Evolutionary conservation across 2,888 invertebrate genomes (phyloP), one percentile per base, ranked within the genome.

Genomic region (Phasia obesa): DNA sequence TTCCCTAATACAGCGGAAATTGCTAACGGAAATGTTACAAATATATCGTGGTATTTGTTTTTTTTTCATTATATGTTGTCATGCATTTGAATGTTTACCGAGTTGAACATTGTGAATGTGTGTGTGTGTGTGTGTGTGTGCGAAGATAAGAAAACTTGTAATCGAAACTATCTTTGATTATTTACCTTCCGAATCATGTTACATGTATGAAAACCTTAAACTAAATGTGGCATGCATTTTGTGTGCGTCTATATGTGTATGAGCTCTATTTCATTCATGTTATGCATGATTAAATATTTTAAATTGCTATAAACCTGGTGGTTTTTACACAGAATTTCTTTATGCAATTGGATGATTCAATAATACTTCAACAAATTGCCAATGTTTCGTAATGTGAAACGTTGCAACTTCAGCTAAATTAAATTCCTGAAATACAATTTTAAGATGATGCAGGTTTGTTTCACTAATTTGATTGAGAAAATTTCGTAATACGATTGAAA

Each of bases 321-420:
- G 64, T 59, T 82, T 76, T 75, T 64, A 75, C 78, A 74, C 74
- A 70, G 71, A 74, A 78, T 74, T 74, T 82, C 75, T 75, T 75
- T 71, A 51, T 62, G 65, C 53, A 71, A 78, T 70, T 81, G 71
- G 60, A 69, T 51, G 75, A 69, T 53, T 75, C 35, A 57, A 70
- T 70, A 81, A 57, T 57, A 51, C 44, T 44, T 57, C 51, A 59
- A 64, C 65, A 65, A 81, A 77, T 81, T 81, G 77, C 17, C 60
- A 77, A 73, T 23, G 19, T 76, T 76, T 59, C 17, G 17, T 17
- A n/a, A 31, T 35, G 44, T 42, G 21, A 44, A 64, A 64, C 21
- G 19, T 55, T 57, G 4, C 38, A 25, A 23, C 5, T 38, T n/a
- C 35, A 35, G 15, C 25, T 15, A 13, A 19, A 53, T 69, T 31